These are phyloP conservation scores for Ceyx melanurus DNA, from an alignment of 2,113 vertebrate genomes.

Conservation along the genomic window DNA sequence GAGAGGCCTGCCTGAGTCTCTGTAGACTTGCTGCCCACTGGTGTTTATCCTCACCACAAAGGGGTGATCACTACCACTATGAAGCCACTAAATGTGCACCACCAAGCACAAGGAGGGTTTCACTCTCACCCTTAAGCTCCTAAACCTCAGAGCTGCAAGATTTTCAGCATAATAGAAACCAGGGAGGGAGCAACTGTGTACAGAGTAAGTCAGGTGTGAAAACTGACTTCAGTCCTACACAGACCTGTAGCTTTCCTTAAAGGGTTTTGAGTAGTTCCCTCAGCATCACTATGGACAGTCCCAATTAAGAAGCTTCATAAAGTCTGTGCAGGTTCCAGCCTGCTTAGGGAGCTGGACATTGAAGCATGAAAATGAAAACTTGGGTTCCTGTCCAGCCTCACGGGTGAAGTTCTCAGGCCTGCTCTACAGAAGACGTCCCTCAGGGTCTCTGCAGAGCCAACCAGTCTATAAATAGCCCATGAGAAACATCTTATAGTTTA, in stretches of 20 bases:
- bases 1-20: not conserved
- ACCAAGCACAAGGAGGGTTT: not conserved
- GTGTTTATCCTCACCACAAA: not conserved
- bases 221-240: not conserved
- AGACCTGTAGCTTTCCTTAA: not conserved
- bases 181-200: not conserved
- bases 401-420: not conserved
- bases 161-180: not conserved
- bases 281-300: not conserved
- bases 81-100: not conserved
- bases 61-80: not conserved
- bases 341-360: not conserved
- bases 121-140: not conserved
- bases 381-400: not conserved
- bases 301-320: not conserved
- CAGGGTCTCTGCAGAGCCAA: not conserved
- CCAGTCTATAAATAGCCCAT: not conserved
- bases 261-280: not conserved
- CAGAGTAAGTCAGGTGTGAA: not conserved
- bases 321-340: not conserved
- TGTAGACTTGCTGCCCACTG: not conserved
- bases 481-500: conserved; percentile 29
- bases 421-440: not conserved
- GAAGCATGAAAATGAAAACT: not conserved
- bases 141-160: not conserved